Conservation (phyloP, 2,113 vertebrate species). For the Nicator chloris region DNA sequence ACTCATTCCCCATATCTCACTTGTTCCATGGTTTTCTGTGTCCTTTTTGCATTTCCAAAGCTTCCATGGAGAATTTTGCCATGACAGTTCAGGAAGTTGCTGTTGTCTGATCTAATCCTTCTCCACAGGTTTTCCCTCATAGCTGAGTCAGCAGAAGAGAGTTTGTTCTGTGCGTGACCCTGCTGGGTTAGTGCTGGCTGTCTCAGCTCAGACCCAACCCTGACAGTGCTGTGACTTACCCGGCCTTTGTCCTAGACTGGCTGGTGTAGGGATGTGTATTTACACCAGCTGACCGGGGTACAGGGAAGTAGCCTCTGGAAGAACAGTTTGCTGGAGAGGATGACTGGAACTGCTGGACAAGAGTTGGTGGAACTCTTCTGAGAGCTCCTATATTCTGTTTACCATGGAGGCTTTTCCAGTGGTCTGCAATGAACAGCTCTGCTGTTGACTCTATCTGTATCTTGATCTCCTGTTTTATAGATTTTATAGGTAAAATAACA, state of each 20-base stretch:
- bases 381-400: neutral
- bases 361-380: neutral
- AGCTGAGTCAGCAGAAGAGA: neutral
- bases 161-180: neutral
- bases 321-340: neutral
- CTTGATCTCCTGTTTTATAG: neutral
- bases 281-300: neutral
- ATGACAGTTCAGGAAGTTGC: neutral
- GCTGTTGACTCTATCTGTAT: neutral
- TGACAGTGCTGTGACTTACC: neutral
- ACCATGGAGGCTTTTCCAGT: neutral
- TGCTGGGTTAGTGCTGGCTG: neutral
- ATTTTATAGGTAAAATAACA: neutral
- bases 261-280: neutral
- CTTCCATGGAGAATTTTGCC: neutral
- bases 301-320: neutral
- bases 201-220: neutral
- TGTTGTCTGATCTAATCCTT: neutral
- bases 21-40: neutral
- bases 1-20: neutral
- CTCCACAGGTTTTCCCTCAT: neutral
- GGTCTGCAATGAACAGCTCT: neutral
- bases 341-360: neutral
- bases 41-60: neutral
- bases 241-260: neutral